Evolutionary conservation across 1,140 invertebrate species (phyloP), one percentile per base, ranked within the genome.

Genomic region (Paramacrobiotus metropolitanus): DNA sequence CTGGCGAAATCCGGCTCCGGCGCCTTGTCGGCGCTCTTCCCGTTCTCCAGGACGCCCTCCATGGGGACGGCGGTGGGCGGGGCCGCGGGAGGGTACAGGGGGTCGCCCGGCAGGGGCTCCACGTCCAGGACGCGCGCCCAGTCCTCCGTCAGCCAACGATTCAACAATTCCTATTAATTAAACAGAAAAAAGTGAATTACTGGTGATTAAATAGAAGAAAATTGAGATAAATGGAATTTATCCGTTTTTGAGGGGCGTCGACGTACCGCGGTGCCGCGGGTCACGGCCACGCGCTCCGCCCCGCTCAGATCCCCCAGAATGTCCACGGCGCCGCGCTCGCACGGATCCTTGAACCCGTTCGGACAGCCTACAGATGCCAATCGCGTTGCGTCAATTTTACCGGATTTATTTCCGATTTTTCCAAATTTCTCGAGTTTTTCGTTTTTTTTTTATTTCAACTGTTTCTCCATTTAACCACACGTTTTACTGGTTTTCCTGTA

Each of bases 341-440:
- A 55, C 4, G 48, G 48, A 24, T 55, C 48, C 48, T 55, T 55
- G 48, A 55, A 55, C 15, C 48, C 48, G 48, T 55, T 55, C 48
- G 48, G 48, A 55, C 48, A 55, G 9, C 48, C 48, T 55, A 40
- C 9, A 40, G 34, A 40, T 40, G n/a, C 34, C 34, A 9, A 40
- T n/a, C n/a, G n/a, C n/a, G n/a, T n/a, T n/a, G n/a, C n/a, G n/a
- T n/a, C n/a, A n/a, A n/a, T n/a, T n/a, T n/a, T n/a, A n/a, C n/a
- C n/a, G n/a, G n/a, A n/a, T n/a, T n/a, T n/a, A n/a, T n/a, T n/a
- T n/a, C n/a, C n/a, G n/a, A n/a, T n/a, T n/a, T n/a, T n/a, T n/a
- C n/a, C n/a, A n/a, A n/a, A n/a, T n/a, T n/a, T n/a, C n/a, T n/a
- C n/a, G n/a, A n/a, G n/a, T n/a, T n/a, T n/a, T n/a, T n/a, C n/a